These are phyloP conservation scores for Phrynosoma blainvillii DNA, from an alignment of 2,113 vertebrate genomes.

Conservation along the genomic window DNA sequence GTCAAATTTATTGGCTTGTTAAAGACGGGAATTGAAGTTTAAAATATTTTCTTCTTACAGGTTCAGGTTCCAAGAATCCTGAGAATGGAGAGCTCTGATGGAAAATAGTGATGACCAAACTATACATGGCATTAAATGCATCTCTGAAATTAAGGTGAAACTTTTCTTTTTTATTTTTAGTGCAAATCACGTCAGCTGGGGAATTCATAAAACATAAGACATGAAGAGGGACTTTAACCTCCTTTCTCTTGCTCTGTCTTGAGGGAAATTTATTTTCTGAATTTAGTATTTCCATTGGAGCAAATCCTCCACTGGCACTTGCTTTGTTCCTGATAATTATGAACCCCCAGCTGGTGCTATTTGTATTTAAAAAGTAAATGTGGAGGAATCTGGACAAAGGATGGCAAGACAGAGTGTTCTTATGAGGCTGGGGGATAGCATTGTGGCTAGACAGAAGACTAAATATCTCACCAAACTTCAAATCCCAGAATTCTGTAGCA, in stretches of 20 bases:
- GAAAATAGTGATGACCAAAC: not conserved
- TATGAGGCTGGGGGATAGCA: not conserved
- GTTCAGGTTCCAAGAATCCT: conserved; percentile 21
- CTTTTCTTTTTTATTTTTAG: too few species aligned
- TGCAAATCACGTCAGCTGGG: too few species aligned
- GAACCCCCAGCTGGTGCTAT: not conserved
- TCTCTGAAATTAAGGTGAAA: too few species aligned
- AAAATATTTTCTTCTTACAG: conserved; percentile 19
- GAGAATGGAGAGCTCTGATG: not conserved
- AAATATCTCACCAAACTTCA: too few species aligned
- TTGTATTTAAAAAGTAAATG: not conserved
- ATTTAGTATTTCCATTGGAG: too few species aligned
- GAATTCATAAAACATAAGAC: not conserved
- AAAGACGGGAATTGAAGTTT: fast-evolving
- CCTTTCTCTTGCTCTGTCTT: not conserved
- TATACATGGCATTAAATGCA: too few species aligned
- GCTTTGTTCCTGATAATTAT: not conserved
- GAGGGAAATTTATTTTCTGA: not conserved
- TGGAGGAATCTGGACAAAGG: not conserved
- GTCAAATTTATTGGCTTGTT: conserved; percentile 21
- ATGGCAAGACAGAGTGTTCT: not conserved
- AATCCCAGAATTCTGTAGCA: too few species aligned
- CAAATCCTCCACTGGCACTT: too few species aligned
- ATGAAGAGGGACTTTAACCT: not conserved
- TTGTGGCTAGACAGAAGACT: not conserved